phyloP scores from a whole-genome alignment of 2,113 vertebrate genomes.

The Cyprinus carpio region DNA sequence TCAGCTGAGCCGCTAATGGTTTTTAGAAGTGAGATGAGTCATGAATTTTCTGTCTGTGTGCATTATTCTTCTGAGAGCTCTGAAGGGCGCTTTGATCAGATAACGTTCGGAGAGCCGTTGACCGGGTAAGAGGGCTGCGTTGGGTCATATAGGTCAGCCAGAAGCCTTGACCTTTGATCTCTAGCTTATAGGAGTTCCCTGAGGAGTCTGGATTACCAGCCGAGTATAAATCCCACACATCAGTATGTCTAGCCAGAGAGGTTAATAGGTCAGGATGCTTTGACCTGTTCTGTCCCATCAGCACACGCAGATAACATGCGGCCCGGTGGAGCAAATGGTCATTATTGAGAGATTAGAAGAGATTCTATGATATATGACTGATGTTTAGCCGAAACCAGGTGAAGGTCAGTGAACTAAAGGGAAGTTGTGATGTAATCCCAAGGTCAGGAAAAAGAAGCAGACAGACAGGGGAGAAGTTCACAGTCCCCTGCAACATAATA shows the following conservation, averaged over 20 bases:
- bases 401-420: too few species aligned
- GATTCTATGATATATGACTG: neutral
- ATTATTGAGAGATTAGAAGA: neutral
- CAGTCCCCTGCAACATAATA: neutral
- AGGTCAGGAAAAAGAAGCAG: neutral
- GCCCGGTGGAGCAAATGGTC: neutral
- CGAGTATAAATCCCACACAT: slow-evolving; percentile 28
- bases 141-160: slow-evolving; percentile 25
- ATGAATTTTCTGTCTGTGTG: slow-evolving; percentile 40
- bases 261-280: neutral
- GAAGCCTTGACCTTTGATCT: slow-evolving; percentile 38
- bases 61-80: slow-evolving; percentile 19
- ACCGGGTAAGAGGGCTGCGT: slow-evolving; percentile 23
- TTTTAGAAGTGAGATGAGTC: slow-evolving; percentile 33
- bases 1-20: slow-evolving; percentile 31
- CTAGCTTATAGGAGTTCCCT: neutral
- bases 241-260: slow-evolving; percentile 17
- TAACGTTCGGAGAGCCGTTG: slow-evolving; percentile 2
- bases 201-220: slow-evolving; percentile 23
- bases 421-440: too few species aligned
- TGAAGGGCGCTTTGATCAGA: slow-evolving; percentile 1
- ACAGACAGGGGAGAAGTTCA: neutral
- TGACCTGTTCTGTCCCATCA: neutral
- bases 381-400: too few species aligned
- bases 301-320: neutral